Evolutionary conservation across 2,113 vertebrate genomes (phyloP).

Genomic region (Triplophysa siluroides): DNA sequence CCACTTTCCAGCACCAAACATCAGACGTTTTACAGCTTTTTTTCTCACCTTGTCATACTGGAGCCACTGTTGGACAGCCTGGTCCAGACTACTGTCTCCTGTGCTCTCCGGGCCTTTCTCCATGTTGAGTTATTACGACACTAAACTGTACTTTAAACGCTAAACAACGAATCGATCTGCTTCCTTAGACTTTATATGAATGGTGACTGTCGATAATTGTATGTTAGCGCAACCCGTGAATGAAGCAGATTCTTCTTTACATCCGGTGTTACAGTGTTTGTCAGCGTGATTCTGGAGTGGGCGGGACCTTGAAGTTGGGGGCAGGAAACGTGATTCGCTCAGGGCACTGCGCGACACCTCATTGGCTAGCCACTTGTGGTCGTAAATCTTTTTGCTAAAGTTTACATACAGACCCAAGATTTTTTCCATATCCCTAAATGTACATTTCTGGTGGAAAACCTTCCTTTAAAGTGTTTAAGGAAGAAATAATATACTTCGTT

Average conservation of each 20-base stretch:
- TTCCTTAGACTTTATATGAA: background rate
- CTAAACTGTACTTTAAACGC: background rate
- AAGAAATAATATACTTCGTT: too few species aligned
- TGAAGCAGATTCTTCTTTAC: background rate
- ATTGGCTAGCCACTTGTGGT: background rate
- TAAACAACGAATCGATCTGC: background rate
- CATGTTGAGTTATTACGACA: slow-evolving; percentile 52
- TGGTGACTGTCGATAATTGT: background rate
- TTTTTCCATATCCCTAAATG: too few species aligned
- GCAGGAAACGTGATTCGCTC: background rate
- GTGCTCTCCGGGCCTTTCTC: slow-evolving; percentile 49
- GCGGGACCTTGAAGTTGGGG: background rate
- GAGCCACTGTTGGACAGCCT: slow-evolving; percentile 79
- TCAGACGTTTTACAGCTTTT: background rate
- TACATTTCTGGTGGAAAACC: too few species aligned
- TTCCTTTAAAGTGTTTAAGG: too few species aligned
- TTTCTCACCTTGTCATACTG: slow-evolving; percentile 82
- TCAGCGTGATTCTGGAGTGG: background rate
- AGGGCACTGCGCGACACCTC: background rate
- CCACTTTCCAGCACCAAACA: background rate
- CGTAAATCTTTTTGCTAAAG: background rate
- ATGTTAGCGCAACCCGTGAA: background rate
- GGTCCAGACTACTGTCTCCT: slow-evolving; percentile 64
- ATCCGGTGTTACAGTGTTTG: background rate
- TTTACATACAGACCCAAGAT: too few species aligned